A percentile compares a stretch with the other conserved stretches of the same genome.
Conservation (phyloP, 2,113 vertebrate genomes). For the Speoplatyrhinus poulsoni region DNA sequence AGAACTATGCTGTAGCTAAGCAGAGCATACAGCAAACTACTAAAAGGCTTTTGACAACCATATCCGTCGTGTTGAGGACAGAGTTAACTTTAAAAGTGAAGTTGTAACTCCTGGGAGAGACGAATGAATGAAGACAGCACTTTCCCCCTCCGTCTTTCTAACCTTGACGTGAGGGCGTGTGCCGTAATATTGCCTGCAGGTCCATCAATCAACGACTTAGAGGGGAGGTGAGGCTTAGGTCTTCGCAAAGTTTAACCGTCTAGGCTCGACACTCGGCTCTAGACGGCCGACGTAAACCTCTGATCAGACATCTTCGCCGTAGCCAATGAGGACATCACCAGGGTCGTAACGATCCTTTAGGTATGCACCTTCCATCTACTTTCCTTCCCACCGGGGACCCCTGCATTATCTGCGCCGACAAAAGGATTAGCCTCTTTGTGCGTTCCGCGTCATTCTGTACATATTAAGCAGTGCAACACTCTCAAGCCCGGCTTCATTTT, state of each 20-base stretch:
- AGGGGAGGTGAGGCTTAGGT: constrained; percentile 55
- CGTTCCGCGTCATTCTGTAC: constrained; percentile 60
- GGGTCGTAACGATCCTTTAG: constrained; percentile 3
- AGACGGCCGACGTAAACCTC: background rate
- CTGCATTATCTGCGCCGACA: constrained; percentile 63
- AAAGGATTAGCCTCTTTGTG: constrained; percentile 70
- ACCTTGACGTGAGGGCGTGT: constrained; percentile 39
- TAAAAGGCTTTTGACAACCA: too few species aligned
- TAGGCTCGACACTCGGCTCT: constrained; percentile 36
- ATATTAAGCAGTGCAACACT: constrained; percentile 74
- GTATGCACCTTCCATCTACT: background rate
- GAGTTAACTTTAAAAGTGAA: constrained; percentile 47
- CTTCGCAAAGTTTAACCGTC: constrained; percentile 14
- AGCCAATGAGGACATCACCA: constrained; percentile 59
- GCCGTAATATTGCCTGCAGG: constrained; percentile 58
- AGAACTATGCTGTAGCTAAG: too few species aligned
- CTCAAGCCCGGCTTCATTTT: constrained; percentile 71
- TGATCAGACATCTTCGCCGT: constrained; percentile 14
- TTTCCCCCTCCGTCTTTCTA: background rate
- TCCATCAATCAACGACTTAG: constrained; percentile 70
- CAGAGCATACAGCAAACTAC: too few species aligned
- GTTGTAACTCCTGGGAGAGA: constrained; percentile 25
- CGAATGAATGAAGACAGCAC: constrained; percentile 9
- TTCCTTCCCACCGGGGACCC: constrained; percentile 40
- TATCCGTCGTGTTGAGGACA: background rate